phyloP scores from a whole-genome alignment of 2,113 vertebrate species.

The Theristicus caerulescens region DNA sequence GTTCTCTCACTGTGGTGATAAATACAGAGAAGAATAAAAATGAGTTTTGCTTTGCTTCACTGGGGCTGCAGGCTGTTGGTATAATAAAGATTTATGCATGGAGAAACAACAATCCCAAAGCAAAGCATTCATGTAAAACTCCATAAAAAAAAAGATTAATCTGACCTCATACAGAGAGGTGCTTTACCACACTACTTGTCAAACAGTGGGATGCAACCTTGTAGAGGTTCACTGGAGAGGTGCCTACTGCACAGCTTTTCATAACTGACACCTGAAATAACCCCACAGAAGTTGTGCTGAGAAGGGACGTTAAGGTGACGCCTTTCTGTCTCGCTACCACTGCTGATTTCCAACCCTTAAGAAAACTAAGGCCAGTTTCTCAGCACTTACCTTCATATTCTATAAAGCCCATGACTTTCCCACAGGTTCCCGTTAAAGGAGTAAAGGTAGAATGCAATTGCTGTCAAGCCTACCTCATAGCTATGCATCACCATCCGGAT shows the following conservation, averaged over 20 bases:
- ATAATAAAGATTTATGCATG: constrained; percentile 60
- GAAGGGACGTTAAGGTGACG: not conserved
- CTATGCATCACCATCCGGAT: not conserved
- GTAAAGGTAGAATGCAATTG: not conserved
- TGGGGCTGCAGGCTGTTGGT: constrained; percentile 19
- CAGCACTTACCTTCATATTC: not conserved
- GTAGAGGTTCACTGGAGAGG: not conserved
- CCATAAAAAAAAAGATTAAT: constrained; percentile 38
- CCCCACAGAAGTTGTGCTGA: not conserved
- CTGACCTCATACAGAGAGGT: not conserved
- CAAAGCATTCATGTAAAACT: constrained; percentile 43
- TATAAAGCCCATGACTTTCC: not conserved
- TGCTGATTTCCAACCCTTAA: not conserved
- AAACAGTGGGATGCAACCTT: not conserved
- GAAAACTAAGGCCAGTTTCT: not conserved
- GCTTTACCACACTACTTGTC: constrained; percentile 1
- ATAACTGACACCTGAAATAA: not conserved
- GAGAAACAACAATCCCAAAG: constrained; percentile 44
- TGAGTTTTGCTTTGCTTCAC: constrained; percentile 27
- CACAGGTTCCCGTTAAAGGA: not conserved
- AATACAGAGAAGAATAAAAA: constrained; percentile 38
- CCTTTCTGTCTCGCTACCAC: not conserved
- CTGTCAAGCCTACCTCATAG: not conserved
- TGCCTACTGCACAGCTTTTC: not conserved
- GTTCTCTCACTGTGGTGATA: not conserved